phyloP scores from a whole-genome alignment of 1,140 invertebrate species.

The Triops cancriformis region DNA sequence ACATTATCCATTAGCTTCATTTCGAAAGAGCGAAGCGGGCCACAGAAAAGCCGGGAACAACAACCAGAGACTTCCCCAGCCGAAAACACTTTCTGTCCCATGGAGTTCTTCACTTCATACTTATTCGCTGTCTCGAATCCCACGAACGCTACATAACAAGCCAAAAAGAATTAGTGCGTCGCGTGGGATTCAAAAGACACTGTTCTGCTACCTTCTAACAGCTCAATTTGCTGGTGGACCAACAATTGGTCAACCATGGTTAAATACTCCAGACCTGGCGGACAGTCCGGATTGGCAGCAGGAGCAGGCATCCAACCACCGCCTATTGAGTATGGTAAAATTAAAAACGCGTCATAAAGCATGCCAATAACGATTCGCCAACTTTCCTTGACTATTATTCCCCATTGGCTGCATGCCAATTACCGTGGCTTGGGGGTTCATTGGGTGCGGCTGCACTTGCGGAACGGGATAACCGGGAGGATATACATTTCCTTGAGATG shows the following conservation, averaged over 20 bases:
- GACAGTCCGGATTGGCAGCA: slow-evolving; percentile 61
- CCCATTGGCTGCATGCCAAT: neutral
- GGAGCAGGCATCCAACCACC: slow-evolving; percentile 68
- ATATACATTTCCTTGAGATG: neutral
- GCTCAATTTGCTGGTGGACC: slow-evolving; percentile 77
- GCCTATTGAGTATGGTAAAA: neutral
- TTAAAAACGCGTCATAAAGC: no score
- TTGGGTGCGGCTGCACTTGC: neutral
- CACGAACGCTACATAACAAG: slow-evolving; percentile 50
- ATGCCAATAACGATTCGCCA: no score
- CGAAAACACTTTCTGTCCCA: slow-evolving; percentile 72
- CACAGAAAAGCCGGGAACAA: slow-evolving; percentile 66
- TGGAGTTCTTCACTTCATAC: slow-evolving; percentile 63
- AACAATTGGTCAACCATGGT: slow-evolving; percentile 78
- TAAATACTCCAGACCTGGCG: slow-evolving; percentile 85
- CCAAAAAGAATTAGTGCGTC: slow-evolving; percentile 10
- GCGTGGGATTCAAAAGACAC: slow-evolving; percentile 7
- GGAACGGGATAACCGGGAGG: neutral
- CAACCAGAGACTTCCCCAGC: slow-evolving; percentile 74
- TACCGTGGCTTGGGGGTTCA: neutral
- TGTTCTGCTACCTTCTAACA: slow-evolving; percentile 63
- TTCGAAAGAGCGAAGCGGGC: slow-evolving; percentile 65
- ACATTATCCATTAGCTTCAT: slow-evolving; percentile 74
- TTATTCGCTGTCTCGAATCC: slow-evolving; percentile 83
- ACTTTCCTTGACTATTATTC: neutral